Base-by-base conservation (phyloP, 2,113 vertebrate species). In the Toxotes chatareus region DNA sequence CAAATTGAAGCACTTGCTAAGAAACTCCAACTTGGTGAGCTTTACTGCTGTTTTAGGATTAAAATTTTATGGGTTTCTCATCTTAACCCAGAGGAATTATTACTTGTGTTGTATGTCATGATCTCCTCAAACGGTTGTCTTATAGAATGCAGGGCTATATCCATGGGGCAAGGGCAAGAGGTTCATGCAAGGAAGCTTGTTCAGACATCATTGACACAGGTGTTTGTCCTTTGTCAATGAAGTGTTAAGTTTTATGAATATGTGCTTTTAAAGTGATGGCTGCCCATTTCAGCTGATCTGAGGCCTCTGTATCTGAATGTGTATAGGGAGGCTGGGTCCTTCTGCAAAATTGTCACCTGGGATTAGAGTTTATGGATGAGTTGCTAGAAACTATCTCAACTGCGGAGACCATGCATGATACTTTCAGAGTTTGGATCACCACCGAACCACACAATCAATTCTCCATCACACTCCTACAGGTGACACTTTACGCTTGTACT, bases 81-180 rank as follows among this genome's bases (percentile, higher is more conserved):
- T 76, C 34, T 79, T n/a, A 56, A 68, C 40, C 10, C 7, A 62
- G 6, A 66, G 7, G 5, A 61, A 17, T 36, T 1, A 1, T 7
- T 36, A 14, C 9, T 44, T n/a, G 32, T 10, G 56, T n/a, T 21
- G 23, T 13, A 31, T 70, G n/a, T 80, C 16, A 14, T 34, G 5
- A 49, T 27, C 4, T 12, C 32, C 38, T 23, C 31, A n/a, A 8
- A 49, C 71, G 23, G 10, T 59, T 53, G 23, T 71, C 27, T 61
- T 42, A 11, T 38, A 93, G 91, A 84, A 59, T 88, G 80, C 70
- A 80, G 68, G 62, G 86, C 89, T 0, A 84, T 93, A 75, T 93
- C 97, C 32, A 97, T 98, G 97, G 97, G 97, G 14, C 97, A 97
- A 76, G 97, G 97, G 0, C 97, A 97, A 91, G 96, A 96, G 74